Evolutionary conservation across 2,888 invertebrate species (phyloP), one percentile per base, ranked within the genome.

Genomic region (Chelonus formosanus): DNA sequence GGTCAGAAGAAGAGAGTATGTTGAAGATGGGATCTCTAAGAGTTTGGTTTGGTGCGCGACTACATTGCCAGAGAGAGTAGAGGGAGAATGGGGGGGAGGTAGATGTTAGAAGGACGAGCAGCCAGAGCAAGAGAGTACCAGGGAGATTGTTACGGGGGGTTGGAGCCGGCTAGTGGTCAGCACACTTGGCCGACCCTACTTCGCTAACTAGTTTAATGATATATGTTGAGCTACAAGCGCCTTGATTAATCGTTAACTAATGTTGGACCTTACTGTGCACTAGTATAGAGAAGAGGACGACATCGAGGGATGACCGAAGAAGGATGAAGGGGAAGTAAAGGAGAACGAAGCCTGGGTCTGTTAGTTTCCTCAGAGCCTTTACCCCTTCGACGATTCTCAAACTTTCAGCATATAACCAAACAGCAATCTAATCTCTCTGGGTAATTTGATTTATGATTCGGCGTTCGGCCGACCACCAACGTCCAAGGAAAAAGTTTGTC

Each of bases 211-310:
- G 84, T 84, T 84, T 84, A 84, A 84, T 84, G 84, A 84, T 84
- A 84, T 84, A 84, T 84, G 83, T 84, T 83, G 84, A 84, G 82
- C 83, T 83, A 84, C 84, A 84, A 83, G 83, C 84, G 81, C 84
- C 83, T 84, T 83, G 84, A 84, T 84, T 84, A 84, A 84, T 84
- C 84, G 84, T 84, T 84, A 84, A 84, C 84, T 84, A 84, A 84
- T 84, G 83, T 83, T 82, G 82, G 82, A 83, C 81, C 82, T 81
- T 78, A 79, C 82, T 80, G 82, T 79, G 79, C 77, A 76, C 76
- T 76, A 75, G 74, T 73, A 73, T 74, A 65, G 67, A 70, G 70
- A 68, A 67, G 70, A 53, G 61, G 63, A 40, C 55, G 47, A 58
- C 58, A 47, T 47, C 53, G 52, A 52, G 63, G 61, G 64, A 69